phyloP scores from a whole-genome alignment of 2,888 invertebrate species.

The Holacanthella duospinosa region DNA sequence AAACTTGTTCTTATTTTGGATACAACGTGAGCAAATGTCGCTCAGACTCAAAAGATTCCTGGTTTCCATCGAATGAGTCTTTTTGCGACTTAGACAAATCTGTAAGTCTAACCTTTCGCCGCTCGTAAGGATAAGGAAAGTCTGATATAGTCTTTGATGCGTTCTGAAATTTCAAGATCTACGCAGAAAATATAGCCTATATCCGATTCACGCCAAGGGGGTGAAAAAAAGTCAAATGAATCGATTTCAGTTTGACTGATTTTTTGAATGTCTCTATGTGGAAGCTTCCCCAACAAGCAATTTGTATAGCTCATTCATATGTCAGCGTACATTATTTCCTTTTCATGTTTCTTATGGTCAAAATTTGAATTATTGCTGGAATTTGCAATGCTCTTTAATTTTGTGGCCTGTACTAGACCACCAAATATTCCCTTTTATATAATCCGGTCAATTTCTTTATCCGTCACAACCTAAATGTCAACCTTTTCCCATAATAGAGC shows the following conservation, averaged over 20 bases:
- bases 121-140: background rate
- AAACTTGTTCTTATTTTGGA: background rate
- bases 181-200: background rate
- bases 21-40: background rate
- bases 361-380: too few species aligned
- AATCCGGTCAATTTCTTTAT: background rate
- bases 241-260: background rate
- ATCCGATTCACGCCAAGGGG: background rate
- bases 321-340: background rate
- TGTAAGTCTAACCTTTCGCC: background rate
- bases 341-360: background rate
- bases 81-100: background rate
- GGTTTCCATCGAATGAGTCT: background rate
- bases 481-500: background rate
- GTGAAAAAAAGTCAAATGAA: background rate
- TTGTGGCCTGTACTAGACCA: background rate
- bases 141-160: background rate
- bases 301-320: background rate
- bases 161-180: background rate
- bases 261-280: background rate
- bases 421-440: background rate
- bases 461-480: background rate
- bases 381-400: background rate
- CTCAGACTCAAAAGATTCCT: background rate
- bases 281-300: background rate